These are phyloP conservation scores for Psophia crepitans DNA, from an alignment of 2,113 vertebrate species.

Conservation along the genomic window DNA sequence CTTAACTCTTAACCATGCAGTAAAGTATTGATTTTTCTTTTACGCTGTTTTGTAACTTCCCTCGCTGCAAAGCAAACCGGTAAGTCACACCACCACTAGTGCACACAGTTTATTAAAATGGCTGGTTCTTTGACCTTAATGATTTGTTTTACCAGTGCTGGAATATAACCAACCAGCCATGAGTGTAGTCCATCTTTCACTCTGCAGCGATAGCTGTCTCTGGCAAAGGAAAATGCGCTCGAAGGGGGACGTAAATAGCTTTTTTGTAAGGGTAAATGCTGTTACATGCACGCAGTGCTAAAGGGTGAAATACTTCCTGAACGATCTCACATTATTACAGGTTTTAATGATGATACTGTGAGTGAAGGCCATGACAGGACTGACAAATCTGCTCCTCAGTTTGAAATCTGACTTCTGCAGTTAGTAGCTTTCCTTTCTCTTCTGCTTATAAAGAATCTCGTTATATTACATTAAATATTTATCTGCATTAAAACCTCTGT, in stretches of 20 bases:
- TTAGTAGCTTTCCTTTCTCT: not conserved
- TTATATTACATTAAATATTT: constrained; percentile 32
- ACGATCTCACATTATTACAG: not conserved
- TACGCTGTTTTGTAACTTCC: not conserved
- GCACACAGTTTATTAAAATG: not conserved
- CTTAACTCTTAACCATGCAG: not conserved
- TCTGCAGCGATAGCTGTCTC: not conserved
- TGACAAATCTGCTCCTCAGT: not conserved
- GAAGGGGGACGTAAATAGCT: not conserved
- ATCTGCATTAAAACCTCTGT: constrained; percentile 5
- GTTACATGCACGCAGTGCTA: not conserved
- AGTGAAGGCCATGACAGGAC: not conserved
- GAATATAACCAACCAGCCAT: not conserved
- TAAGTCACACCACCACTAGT: not conserved
- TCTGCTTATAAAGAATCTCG: not conserved
- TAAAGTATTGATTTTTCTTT: not conserved
- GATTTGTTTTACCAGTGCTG: not conserved
- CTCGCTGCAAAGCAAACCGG: not conserved
- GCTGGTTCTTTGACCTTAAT: not conserved
- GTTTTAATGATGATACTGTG: not conserved
- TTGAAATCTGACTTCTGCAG: constrained; percentile 4
- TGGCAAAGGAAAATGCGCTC: not conserved
- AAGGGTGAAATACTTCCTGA: not conserved
- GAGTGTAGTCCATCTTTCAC: not conserved
- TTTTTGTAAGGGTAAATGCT: not conserved